Evolutionary conservation across 2,113 vertebrate species (phyloP).

Genomic region (Ia io): DNA sequence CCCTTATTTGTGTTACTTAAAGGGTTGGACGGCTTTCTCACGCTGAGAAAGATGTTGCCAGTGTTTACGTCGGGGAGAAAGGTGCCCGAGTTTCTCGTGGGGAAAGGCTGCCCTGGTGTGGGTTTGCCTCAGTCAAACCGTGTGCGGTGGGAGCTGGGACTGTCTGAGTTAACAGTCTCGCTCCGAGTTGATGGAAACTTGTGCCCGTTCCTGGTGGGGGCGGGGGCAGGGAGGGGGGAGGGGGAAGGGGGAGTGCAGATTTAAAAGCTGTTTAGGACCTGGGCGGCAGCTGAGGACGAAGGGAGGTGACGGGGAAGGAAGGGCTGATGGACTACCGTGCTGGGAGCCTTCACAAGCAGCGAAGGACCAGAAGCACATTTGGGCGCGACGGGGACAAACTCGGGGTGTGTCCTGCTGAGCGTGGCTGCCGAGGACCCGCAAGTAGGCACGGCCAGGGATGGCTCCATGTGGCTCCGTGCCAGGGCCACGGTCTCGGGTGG

Average conservation of each 20-base stretch:
- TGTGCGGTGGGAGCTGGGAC: not conserved
- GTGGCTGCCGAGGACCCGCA: not conserved
- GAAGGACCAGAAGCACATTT: not conserved
- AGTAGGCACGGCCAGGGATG: not conserved
- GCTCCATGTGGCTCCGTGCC: not conserved
- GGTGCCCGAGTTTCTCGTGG: not conserved
- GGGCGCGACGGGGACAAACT: not conserved
- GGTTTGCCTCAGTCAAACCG: not conserved
- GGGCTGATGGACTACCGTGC: not conserved
- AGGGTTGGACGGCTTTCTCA: not conserved
- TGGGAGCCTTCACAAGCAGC: not conserved
- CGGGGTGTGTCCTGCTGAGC: not conserved
- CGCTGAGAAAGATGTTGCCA: not conserved
- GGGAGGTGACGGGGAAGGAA: not conserved
- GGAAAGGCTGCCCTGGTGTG: not conserved
- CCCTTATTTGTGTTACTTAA: not conserved
- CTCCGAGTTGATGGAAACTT: not conserved
- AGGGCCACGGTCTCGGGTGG: not conserved
- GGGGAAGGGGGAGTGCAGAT: not conserved
- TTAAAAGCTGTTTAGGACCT: not conserved
- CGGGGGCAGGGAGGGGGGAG: not conserved
- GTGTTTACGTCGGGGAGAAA: not conserved
- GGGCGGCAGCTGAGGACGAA: not conserved
- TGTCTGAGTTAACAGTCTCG: not conserved
- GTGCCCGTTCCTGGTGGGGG: not conserved